Conservation (phyloP, 2,888 invertebrate genomes). For the Hypsopygia costalis region DNA sequence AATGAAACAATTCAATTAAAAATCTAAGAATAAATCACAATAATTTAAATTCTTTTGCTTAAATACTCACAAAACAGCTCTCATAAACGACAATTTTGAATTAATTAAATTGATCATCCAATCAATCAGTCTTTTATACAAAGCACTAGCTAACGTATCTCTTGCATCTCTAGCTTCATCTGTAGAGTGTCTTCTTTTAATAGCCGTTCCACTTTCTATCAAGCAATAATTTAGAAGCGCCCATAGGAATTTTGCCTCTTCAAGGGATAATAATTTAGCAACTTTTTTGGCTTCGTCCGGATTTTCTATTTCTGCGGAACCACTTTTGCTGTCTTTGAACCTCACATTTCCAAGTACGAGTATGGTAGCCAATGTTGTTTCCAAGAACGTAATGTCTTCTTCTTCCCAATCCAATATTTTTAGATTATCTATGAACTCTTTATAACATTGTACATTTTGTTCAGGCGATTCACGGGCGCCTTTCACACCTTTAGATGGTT, state of each 20-base stretch:
- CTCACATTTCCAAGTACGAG: slow-evolving; percentile 89
- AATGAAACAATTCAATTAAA: slow-evolving; percentile 12
- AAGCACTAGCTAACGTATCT: slow-evolving; percentile 91
- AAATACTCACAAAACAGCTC: slow-evolving; percentile 91
- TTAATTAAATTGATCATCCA: slow-evolving; percentile 94
- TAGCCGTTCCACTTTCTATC: slow-evolving; percentile 86
- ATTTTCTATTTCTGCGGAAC: slow-evolving; percentile 87
- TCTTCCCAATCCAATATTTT: slow-evolving; percentile 86
- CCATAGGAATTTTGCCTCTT: slow-evolving; percentile 91
- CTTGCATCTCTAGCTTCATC: slow-evolving; percentile 91
- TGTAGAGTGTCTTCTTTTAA: slow-evolving; percentile 84
- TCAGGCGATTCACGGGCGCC: slow-evolving; percentile 83
- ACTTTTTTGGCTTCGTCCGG: slow-evolving; percentile 86
- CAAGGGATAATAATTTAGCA: slow-evolving; percentile 87
- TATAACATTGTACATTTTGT: slow-evolving; percentile 83
- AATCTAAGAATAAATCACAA: neutral
- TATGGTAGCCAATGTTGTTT: slow-evolving; percentile 87
- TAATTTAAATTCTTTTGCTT: slow-evolving; percentile 1
- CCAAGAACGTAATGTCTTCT: slow-evolving; percentile 85
- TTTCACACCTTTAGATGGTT: slow-evolving; percentile 76
- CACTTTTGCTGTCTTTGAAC: slow-evolving; percentile 84
- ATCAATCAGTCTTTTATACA: slow-evolving; percentile 92
- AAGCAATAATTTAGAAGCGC: slow-evolving; percentile 92
- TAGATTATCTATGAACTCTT: slow-evolving; percentile 82
- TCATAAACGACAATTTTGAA: slow-evolving; percentile 88